Evolutionary conservation across 2,888 invertebrate species (phyloP).

Genomic region (Drosophila leonis): DNA sequence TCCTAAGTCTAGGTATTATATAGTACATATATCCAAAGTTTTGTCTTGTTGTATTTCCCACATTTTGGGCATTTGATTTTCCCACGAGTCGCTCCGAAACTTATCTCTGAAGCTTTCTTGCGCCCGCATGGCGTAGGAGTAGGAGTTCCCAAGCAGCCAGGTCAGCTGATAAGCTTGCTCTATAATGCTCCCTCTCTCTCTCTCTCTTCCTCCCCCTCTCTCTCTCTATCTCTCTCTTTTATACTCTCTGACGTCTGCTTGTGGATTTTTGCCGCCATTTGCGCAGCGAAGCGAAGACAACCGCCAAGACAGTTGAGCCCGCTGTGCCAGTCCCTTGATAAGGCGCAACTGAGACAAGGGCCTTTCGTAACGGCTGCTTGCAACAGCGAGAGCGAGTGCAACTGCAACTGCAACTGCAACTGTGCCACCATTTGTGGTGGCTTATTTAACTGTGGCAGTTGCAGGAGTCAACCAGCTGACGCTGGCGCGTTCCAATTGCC

Average conservation of each 20-base stretch:
- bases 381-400: neutral
- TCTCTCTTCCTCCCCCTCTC: neutral
- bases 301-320: constrained; percentile 61
- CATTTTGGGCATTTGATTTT: constrained; percentile 40
- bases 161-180: constrained; percentile 34
- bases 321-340: constrained; percentile 23
- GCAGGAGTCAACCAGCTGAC: constrained; percentile 68
- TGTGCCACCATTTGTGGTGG: constrained; percentile 38
- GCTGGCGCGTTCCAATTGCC: constrained; percentile 53
- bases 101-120: constrained; percentile 65
- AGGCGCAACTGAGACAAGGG: constrained; percentile 16
- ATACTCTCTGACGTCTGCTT: constrained; percentile 1
- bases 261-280: constrained; percentile 75
- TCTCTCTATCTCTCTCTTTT: neutral
- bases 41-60: constrained; percentile 30
- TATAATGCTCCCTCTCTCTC: neutral
- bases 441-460: constrained; percentile 48
- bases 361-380: constrained; percentile 46
- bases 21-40: neutral
- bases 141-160: constrained; percentile 23
- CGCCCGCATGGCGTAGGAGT: constrained; percentile 53
- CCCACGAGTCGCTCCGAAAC: constrained; percentile 44
- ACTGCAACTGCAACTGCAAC: neutral
- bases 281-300: constrained; percentile 74
- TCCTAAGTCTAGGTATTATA: neutral